Evolutionary conservation across 2,113 vertebrate species (phyloP).

Genomic region (Microcebus murinus): DNA sequence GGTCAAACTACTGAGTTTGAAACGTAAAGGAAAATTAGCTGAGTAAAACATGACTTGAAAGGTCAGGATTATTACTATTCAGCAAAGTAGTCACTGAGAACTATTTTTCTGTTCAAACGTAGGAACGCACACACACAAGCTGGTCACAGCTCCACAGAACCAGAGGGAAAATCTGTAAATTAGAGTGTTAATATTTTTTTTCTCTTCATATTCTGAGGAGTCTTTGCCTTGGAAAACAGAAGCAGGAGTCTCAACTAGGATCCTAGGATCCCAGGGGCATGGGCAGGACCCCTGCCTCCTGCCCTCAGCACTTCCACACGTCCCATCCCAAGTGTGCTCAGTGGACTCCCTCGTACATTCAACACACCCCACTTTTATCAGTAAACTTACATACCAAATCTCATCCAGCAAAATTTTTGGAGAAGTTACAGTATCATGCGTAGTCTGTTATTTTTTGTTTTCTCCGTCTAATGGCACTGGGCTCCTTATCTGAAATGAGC

Average conservation of each 20-base stretch:
- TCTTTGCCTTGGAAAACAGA: neutral
- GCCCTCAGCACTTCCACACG: accelerated
- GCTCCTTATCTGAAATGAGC: slow-evolving; percentile 19
- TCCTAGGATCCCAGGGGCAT: accelerated
- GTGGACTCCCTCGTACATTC: neutral
- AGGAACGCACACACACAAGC: neutral
- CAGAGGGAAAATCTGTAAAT: neutral
- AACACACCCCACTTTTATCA: neutral
- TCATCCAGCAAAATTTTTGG: neutral
- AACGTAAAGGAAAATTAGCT: slow-evolving; percentile 9
- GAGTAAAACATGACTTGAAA: neutral
- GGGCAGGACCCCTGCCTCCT: neutral
- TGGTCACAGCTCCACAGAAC: neutral
- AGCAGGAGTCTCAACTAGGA: accelerated
- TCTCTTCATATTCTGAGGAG: neutral
- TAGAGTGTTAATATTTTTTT: neutral
- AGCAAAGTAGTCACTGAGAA: neutral
- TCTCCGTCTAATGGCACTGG: slow-evolving; percentile 40
- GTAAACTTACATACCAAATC: neutral
- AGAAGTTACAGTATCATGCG: neutral
- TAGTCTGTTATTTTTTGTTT: slow-evolving; percentile 17
- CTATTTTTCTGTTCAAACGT: neutral
- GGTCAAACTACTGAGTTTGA: neutral
- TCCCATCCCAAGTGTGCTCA: accelerated
- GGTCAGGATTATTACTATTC: neutral